These are phyloP conservation scores for Solenodon paradoxus DNA, from an alignment of 2,113 vertebrate genomes.

Conservation along the genomic window DNA sequence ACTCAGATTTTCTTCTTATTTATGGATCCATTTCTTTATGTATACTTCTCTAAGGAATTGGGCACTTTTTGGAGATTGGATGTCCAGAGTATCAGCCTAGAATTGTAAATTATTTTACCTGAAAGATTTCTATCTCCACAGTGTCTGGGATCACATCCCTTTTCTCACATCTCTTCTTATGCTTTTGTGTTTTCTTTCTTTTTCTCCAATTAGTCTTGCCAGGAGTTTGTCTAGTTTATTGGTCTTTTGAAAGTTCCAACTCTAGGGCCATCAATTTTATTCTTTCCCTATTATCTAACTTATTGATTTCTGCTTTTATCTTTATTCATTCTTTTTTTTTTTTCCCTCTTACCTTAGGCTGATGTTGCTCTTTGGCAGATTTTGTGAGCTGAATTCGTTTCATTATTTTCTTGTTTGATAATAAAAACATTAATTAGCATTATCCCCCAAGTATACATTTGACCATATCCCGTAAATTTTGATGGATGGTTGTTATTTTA, in stretches of 20 bases:
- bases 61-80: background rate
- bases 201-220: background rate
- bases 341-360: conserved; percentile 48
- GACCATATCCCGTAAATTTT: conserved; percentile 57
- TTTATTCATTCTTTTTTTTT: conserved; percentile 54
- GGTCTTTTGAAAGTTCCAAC: conserved; percentile 13
- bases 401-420: conserved; percentile 67
- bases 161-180: background rate
- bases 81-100: background rate
- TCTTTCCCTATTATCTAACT: conserved; percentile 29
- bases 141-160: background rate
- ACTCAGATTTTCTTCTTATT: background rate
- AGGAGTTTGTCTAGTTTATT: conserved; percentile 15
- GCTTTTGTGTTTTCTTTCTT: background rate
- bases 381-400: conserved; percentile 57
- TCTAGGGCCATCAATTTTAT: conserved; percentile 25
- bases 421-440: conserved; percentile 50
- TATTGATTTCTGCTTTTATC: conserved; percentile 59
- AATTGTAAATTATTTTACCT: background rate
- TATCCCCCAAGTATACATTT: conserved; percentile 49
- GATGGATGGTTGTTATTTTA: conserved; percentile 60
- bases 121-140: accelerated
- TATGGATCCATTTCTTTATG: background rate
- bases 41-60: background rate
- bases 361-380: conserved; percentile 21